These are phyloP conservation scores for Elysia crispata DNA, from an alignment of 2,888 invertebrate species.

Conservation along the genomic window DNA sequence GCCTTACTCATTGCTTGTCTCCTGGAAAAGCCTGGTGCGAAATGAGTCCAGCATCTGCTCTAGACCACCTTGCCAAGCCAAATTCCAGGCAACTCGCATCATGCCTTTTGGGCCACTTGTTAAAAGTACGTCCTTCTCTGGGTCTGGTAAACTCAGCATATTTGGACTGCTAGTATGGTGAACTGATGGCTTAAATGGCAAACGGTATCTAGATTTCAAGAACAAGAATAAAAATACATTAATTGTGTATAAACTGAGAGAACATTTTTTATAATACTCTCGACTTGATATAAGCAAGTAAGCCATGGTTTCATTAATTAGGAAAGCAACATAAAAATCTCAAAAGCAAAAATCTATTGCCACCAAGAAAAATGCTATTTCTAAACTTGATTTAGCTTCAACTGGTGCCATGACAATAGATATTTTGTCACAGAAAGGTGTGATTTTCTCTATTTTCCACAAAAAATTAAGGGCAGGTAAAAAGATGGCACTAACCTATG, in stretches of 20 bases:
- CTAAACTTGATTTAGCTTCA: too few species aligned
- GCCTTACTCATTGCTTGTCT: conserved; percentile 20
- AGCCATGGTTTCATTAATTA: too few species aligned
- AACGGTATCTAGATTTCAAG: conserved; percentile 61
- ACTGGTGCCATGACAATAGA: too few species aligned
- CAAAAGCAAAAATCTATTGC: too few species aligned
- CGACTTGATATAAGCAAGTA: too few species aligned
- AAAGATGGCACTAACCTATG: conserved; percentile 52
- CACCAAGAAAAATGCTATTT: too few species aligned
- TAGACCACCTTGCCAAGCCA: conserved; percentile 73
- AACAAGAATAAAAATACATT: neutral
- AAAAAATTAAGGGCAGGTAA: too few species aligned
- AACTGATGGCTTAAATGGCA: conserved; percentile 69
- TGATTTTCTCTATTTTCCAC: too few species aligned
- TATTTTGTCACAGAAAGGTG: too few species aligned
- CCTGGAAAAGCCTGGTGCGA: conserved; percentile 38
- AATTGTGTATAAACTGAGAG: too few species aligned
- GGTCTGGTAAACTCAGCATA: conserved; percentile 57
- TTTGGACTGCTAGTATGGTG: conserved; percentile 70
- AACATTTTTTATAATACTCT: too few species aligned
- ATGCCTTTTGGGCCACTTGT: conserved; percentile 66
- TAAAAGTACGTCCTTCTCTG: conserved; percentile 62
- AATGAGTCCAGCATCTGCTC: conserved; percentile 62
- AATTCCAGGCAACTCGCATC: conserved; percentile 72
- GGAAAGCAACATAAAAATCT: too few species aligned